Evolutionary conservation across 1,140 invertebrate species (phyloP), one percentile per base, ranked within the genome.

Genomic region (Drosophila prosaltans): DNA sequence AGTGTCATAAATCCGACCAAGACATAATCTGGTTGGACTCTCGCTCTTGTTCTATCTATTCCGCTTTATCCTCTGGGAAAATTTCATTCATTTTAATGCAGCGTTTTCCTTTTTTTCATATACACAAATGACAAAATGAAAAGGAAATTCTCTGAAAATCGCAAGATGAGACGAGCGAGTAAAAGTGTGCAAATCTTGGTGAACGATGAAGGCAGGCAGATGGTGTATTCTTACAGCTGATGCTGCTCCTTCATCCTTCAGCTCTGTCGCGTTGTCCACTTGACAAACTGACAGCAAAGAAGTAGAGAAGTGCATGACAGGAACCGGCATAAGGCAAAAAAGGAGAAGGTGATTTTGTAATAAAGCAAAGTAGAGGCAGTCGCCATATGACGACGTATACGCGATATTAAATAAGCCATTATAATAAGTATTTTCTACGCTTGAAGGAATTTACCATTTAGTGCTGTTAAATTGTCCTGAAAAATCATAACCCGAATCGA

Each of bases 351-450:
- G 65, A 76, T 76, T 76, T 76, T 69, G 74, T 68, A 76, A 76
- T 76, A 76, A 76, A 64, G 66, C 60, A 40, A 76, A 76, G 74
- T 65, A 76, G 8, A 76, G 66, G 41, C 54, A 16, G 55, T 24
- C 24, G 36, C 16, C 16, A 30, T 39, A 16, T 28, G 11, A 48
- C 32, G 61, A 63, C 8, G 16, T 48, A 63, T 48, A 10, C 32
- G 54, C 41, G n/a, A 59, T 59, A 76, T 75, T 57, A 48, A 74
- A 69, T 58, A 76, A 76, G 73, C 66, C 66, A 76, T 76, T 76
- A 39, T 55, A 70, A 60, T 69, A 76, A 70, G 51, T 45, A 16
- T 26, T 0, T 3, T 26, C 43, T 21, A 7, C 10, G 58, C n/a
- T 11, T 2, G 16, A 36, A 7, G 30, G 16, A 58, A 39, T 10